Percentiles rank a stretch among this genome's conserved stretches.
Evolutionary conservation across 2,113 vertebrate species (phyloP).

Genomic region (Calidris pugnax): DNA sequence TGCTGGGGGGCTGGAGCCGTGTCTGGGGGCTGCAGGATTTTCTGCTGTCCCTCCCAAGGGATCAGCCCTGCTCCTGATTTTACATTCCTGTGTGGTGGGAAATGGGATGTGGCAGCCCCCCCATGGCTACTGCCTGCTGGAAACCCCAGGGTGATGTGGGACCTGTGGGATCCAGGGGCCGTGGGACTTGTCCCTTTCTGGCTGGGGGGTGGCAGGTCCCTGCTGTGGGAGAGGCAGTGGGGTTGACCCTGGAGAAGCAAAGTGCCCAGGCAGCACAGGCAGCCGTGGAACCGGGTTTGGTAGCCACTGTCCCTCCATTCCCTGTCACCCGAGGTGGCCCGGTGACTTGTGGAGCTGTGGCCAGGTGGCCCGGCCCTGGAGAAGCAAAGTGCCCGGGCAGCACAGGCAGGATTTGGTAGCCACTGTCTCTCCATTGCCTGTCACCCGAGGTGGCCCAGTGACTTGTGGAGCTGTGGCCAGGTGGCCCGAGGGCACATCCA

Average conservation of each 20-base stretch:
- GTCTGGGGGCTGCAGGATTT: neutral
- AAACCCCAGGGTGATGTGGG: neutral
- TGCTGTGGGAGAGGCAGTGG: neutral
- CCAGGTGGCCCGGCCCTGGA: too few species aligned
- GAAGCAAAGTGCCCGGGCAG: too few species aligned
- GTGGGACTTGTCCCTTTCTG: fast-evolving
- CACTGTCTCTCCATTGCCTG: too few species aligned
- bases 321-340: neutral
- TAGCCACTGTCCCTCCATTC: neutral
- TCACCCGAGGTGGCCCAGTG: too few species aligned
- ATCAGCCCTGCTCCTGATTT: neutral
- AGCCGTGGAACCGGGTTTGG: neutral
- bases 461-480: too few species aligned
- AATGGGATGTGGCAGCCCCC: neutral
- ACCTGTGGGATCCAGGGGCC: neutral
- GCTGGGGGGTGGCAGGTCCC: neutral
- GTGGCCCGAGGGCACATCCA: fast-evolving
- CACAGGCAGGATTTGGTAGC: too few species aligned
- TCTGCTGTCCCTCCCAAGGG: neutral
- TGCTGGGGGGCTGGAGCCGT: neutral
- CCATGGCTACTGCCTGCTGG: neutral
- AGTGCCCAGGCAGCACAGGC: neutral
- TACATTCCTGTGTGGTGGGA: neutral
- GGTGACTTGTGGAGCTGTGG: neutral
- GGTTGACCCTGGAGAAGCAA: neutral